Evolutionary conservation across 2,888 invertebrate species (phyloP).

Genomic region (Drosophila tanythrix): DNA sequence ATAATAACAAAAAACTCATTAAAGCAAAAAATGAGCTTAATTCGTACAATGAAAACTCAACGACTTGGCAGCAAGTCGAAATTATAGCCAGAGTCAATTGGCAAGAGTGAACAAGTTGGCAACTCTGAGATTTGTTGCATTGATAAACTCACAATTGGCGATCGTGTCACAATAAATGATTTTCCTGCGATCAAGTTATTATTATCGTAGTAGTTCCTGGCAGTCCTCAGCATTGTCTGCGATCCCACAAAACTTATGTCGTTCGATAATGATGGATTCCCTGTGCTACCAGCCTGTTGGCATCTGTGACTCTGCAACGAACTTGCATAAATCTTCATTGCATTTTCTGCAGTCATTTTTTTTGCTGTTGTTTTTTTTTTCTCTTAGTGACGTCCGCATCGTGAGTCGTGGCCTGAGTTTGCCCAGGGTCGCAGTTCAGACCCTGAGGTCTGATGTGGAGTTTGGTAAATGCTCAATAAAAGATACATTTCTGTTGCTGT

Average conservation of each 20-base stretch:
- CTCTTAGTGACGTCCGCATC: slow-evolving; percentile 36
- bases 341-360: slow-evolving; percentile 31
- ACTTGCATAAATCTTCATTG: slow-evolving; percentile 73
- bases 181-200: slow-evolving; percentile 76
- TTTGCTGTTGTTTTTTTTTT: slow-evolving; percentile 15
- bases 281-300: slow-evolving; percentile 61
- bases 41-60: slow-evolving; percentile 19
- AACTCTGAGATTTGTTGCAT: slow-evolving; percentile 37
- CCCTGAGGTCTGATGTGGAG: slow-evolving; percentile 73
- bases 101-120: slow-evolving; percentile 23
- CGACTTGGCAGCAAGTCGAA: slow-evolving; percentile 31
- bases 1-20: slow-evolving; percentile 39
- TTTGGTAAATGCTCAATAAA: slow-evolving; percentile 76
- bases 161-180: slow-evolving; percentile 81
- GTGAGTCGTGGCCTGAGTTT: slow-evolving; percentile 70
- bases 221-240: slow-evolving; percentile 21
- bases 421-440: slow-evolving; percentile 70
- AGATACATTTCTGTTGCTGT: slow-evolving; percentile 50
- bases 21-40: slow-evolving; percentile 9
- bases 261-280: slow-evolving; percentile 72
- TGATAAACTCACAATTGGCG: slow-evolving; percentile 44
- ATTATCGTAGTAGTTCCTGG: slow-evolving; percentile 48
- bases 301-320: slow-evolving; percentile 19
- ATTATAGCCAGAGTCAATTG: slow-evolving; percentile 19
- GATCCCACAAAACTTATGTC: slow-evolving; percentile 58